Base-by-base conservation (phyloP, 64 coral and sea anemone genomes). In the Pocillopora damicornis region DNA sequence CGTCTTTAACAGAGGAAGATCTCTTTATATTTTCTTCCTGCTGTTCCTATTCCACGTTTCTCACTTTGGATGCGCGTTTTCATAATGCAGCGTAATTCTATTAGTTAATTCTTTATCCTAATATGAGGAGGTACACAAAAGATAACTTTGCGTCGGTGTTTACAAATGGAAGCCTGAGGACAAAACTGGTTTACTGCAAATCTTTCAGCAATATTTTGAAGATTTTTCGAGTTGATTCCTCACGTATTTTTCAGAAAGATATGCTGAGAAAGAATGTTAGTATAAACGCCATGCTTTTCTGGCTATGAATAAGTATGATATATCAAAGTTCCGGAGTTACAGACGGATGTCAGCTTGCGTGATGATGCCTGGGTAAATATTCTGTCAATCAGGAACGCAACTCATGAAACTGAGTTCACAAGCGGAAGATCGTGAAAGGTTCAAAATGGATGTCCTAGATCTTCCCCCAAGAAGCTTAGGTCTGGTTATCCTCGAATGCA, bases 381-480 rank as follows among this genome's bases (percentile, higher is more conserved):
- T 10, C 22, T 23, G 22, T 11, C 9, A 71, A 20, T 1, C 11
- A 71, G 67, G 11, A 71, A 20, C 25, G 20, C 22, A 20, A 71
- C n/a, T 23, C 22, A n/a, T 1, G 11, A 71, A 71, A 71, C 42
- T 1, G 20, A 10, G 20, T n/a, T 20, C 25, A 10, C 11, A 13
- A 6, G 12, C 25, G 26, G 35, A 62, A 35, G 6, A 59, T 23
- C n/a, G 67, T 30, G 9, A 67, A 15, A 61, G 15, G 65, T 36
- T 20, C 34, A 37, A 65, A 16, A 82, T 37, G 25, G 67, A 64
- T 69, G 58, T 13, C 57, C 38, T 57, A 56, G 81, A 85, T 15
- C 81, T 85, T 71, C 81, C 81, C 8, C 64, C 63, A 66, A 85
- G 81, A 13, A 72, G 65, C 38, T 13, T 72, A 15, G 13, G 4